Evolutionary conservation across 2,113 vertebrate genomes (phyloP).

Genomic region (Nothoprocta pentlandii): DNA sequence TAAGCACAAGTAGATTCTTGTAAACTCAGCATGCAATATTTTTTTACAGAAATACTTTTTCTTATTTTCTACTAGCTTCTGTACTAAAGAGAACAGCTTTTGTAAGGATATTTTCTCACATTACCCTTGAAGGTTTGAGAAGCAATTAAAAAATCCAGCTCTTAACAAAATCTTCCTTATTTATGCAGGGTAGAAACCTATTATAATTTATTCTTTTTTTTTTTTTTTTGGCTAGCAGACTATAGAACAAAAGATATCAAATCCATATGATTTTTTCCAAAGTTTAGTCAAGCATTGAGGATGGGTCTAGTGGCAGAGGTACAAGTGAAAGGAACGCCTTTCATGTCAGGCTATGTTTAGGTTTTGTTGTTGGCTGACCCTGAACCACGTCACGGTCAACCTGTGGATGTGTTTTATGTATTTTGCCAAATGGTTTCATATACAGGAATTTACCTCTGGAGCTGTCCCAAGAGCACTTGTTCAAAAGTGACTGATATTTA

Average conservation of each 20-base stretch:
- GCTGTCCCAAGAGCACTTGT: not conserved
- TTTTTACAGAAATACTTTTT: not conserved
- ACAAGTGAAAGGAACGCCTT: rapidly evolving
- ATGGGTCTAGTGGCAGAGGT: not conserved
- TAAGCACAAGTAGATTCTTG: constrained; percentile 36
- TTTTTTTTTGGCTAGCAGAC: not conserved
- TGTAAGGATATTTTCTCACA: not conserved
- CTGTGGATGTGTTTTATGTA: not conserved
- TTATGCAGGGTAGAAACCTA: not conserved
- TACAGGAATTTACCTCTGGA: not conserved
- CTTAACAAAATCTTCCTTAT: not conserved
- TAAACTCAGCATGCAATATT: constrained; percentile 2
- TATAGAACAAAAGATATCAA: not conserved
- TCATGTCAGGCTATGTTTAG: rapidly evolving
- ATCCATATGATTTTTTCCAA: not conserved
- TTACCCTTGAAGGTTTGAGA: not conserved
- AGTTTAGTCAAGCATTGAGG: not conserved
- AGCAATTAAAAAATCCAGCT: not conserved
- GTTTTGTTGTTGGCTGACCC: not conserved
- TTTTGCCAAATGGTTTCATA: not conserved
- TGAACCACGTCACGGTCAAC: not conserved
- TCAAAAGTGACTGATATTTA: not conserved
- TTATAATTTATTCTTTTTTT: constrained; percentile 14
- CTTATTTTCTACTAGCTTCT: not conserved
- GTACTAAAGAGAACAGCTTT: not conserved